A percentile compares a stretch with the other conserved stretches of the same genome.
Conservation (phyloP, 1,140 invertebrate genomes). For the Lepidostoma basale region DNA sequence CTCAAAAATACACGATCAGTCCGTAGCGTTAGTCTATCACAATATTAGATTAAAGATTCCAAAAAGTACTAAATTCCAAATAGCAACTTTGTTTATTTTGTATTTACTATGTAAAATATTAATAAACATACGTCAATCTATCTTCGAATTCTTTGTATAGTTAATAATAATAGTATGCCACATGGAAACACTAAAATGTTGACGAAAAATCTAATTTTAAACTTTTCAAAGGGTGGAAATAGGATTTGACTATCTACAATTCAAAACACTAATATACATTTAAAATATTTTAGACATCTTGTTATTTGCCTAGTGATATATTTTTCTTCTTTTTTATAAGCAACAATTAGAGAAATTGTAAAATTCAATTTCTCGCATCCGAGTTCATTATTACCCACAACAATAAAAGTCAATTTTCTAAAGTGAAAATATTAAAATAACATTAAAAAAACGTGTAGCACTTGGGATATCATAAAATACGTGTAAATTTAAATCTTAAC, state of each 20-base stretch:
- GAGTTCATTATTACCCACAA: no score
- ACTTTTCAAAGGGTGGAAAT: slow-evolving; percentile 22
- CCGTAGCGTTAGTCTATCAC: slow-evolving; percentile 38
- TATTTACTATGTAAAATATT: slow-evolving; percentile 23
- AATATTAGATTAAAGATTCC: slow-evolving; percentile 38
- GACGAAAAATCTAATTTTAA: slow-evolving; percentile 17
- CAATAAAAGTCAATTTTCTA: no score
- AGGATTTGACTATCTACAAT: slow-evolving; percentile 25
- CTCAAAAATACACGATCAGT: slow-evolving; percentile 47
- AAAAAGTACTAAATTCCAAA: slow-evolving; percentile 37
- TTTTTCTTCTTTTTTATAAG: slow-evolving; percentile 3
- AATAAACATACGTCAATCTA: slow-evolving; percentile 19
- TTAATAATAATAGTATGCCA: slow-evolving; percentile 25
- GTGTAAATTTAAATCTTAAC: no score
- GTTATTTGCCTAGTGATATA: slow-evolving; percentile 29
- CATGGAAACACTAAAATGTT: slow-evolving; percentile 20
- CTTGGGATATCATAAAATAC: no score
- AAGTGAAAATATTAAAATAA: no score
- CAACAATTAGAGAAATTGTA: neutral
- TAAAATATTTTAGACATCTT: slow-evolving; percentile 32
- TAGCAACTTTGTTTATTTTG: slow-evolving; percentile 30
- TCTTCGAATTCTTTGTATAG: slow-evolving; percentile 26
- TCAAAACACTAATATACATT: slow-evolving; percentile 22
- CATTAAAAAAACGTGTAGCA: no score
- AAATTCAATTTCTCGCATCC: neutral